Evolutionary conservation across 2,888 invertebrate species (phyloP), one percentile per base, ranked within the genome.

Genomic region (Callinectes sapidus): DNA sequence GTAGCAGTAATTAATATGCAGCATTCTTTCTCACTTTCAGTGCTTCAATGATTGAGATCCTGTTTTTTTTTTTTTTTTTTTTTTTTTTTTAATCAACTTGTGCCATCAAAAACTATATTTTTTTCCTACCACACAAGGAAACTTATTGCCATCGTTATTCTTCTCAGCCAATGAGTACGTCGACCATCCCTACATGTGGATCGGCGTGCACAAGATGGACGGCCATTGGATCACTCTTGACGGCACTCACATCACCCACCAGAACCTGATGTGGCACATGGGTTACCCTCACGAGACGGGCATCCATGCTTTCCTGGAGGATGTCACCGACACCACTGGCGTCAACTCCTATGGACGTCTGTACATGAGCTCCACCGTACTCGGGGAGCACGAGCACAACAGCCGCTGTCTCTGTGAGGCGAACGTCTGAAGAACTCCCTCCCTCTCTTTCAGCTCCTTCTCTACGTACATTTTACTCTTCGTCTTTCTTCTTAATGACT

Each of bases 141-240:
- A 71, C n/a, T 23, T 23, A 71, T 71, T 23, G 23, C n/a, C 8
- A n/a, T 6, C 3, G 18, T 71, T n/a, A 18, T 10, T 71, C 66
- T 23, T 18, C n/a, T n/a, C 66, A 71, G 66, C 66, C 77, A 28
- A 71, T 16, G 89, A 66, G 91, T 55, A 18, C 16, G 28, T 23
- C 0, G 16, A 54, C 6, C 42, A 91, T 14, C 91, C 91, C n/a
- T 89, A 89, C 85, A 91, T 91, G 91, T 91, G 91, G 91, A 89
- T 91, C 6, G 91, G 91, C 28, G 89, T 55, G 8, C n/a, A 42
- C 3, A 91, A 89, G 54, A 81, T 81, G 48, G 81, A 89, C 18
- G 91, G 55, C 1, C n/a, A 81, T 14, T 91, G 91, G 91, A 28
- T 87, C 81, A 18, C 23, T 5, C 6, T 89, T 8, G 87, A 89